phyloP scores from a whole-genome alignment of 1,140 invertebrate genomes.

The Drosophila kikkawai region DNA sequence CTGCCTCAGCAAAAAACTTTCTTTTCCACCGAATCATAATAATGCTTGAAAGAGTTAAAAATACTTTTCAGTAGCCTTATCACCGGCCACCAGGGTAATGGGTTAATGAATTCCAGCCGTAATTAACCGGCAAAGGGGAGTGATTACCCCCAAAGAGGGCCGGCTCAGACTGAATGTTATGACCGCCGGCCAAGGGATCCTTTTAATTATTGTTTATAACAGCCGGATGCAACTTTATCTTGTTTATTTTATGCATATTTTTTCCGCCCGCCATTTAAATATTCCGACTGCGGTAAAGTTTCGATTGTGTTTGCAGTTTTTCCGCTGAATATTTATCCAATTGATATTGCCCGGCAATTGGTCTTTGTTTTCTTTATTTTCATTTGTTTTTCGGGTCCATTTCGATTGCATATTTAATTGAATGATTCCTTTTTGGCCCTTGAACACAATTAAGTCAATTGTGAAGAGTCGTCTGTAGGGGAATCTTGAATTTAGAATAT shows the following conservation, averaged over 20 bases:
- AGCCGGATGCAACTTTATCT: slow-evolving; percentile 69
- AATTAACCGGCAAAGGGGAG: slow-evolving; percentile 42
- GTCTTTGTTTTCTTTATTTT: slow-evolving; percentile 47
- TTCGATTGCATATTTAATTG: slow-evolving; percentile 72
- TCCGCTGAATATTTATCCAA: slow-evolving; percentile 64
- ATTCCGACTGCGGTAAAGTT: slow-evolving; percentile 65
- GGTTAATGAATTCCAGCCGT: slow-evolving; percentile 70
- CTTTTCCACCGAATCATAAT: slow-evolving; percentile 2
- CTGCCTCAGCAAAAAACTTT: background rate
- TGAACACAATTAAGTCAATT: slow-evolving; percentile 21
- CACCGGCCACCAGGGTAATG: slow-evolving; percentile 27
- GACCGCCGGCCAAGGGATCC: slow-evolving; percentile 54
- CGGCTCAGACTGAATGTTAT: slow-evolving; percentile 38
- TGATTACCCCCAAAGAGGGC: slow-evolving; percentile 35
- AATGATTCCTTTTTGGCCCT: slow-evolving; percentile 40
- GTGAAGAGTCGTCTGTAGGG: background rate
- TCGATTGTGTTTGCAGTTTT: slow-evolving; percentile 70
- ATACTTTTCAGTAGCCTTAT: slow-evolving; percentile 5
- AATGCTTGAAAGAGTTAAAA: background rate
- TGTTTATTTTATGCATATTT: slow-evolving; percentile 43
- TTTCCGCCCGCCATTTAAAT: slow-evolving; percentile 56
- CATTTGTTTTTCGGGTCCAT: slow-evolving; percentile 50
- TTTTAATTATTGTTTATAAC: slow-evolving; percentile 82
- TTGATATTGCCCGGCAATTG: slow-evolving; percentile 64
- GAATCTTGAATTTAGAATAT: background rate